Percentiles rank a stretch among this genome's conserved stretches.
phyloP scores from a whole-genome alignment of 2,797 vertebrate genomes.

The Muraenolepis orangiensis region DNA sequence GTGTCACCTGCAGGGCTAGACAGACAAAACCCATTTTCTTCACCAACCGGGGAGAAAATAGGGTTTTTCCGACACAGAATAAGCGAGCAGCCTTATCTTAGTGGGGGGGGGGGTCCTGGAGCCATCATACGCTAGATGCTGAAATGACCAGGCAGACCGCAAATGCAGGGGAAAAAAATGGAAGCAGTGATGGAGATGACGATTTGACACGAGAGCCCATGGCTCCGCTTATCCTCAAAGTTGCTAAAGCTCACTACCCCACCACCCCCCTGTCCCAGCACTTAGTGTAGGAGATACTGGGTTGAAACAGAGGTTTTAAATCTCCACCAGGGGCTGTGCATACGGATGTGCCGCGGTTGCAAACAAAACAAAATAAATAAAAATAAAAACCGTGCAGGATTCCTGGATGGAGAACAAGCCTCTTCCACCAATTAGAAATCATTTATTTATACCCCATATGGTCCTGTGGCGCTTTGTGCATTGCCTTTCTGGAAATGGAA shows the following conservation, averaged over 20 bases:
- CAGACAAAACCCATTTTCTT: too few species aligned
- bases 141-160: too few species aligned
- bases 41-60: too few species aligned
- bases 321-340: background rate
- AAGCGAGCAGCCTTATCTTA: background rate
- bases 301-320: background rate
- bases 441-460: constrained; percentile 45
- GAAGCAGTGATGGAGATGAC: background rate
- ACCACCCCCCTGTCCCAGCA: background rate
- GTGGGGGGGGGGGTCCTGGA: background rate
- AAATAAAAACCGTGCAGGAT: background rate
- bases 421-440: constrained; percentile 5
- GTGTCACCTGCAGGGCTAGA: too few species aligned
- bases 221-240: background rate
- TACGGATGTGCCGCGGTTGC: background rate
- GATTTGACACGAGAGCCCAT: background rate
- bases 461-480: constrained; percentile 19
- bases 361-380: background rate
- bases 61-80: background rate
- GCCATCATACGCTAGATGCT: background rate
- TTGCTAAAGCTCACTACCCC: background rate
- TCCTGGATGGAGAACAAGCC: constrained; percentile 9
- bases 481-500: constrained; percentile 21
- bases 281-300: background rate
- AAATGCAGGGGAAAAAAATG: background rate